Evolutionary conservation across 2,797 vertebrate species (phyloP), one percentile per base, ranked within the genome.

Genomic region (Choloepus didactylus): DNA sequence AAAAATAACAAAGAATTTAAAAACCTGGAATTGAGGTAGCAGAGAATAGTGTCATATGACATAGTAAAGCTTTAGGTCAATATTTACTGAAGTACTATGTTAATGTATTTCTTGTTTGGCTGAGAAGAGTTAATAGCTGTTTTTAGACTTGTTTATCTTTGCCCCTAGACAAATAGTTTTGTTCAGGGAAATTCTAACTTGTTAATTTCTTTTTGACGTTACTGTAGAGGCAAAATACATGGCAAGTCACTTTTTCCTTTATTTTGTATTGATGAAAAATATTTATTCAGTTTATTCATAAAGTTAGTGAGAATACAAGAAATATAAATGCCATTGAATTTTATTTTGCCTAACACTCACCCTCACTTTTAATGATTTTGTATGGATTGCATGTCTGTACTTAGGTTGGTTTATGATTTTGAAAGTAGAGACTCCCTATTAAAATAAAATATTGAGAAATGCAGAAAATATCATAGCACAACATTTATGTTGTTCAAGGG

Each of bases 321-420:
- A 88, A 72, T 31, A 95, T 46, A 95, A 93, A 94, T 73, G 59
- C 12, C 54, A 19, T 38, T 97, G 72, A 94, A 60, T 96, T 92
- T 95, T 93, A 66, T 35, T 59, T 93, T 96, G 80, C 93, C 51
- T 11, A 0, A 96, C 16, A 59, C 44, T 80, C 91, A 69, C 92
- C 60, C 66, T 79, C 49, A 93, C 31, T 69, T 95, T 79, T 96
- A 72, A 41, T 89, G 70, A 60, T 77, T 93, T 93, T 94, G n/a
- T 95, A 87, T 14, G 94, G 19, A 21, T 93, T 0, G 0, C 84
- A 38, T 54, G 1, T 29, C 76, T 35, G 41, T 60, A n/a, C 44
- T 60, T 87, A 75, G 44, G 19, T 82, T 77, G 38, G 35, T 62
- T 31, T 31, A 25, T 41, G 56, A 41, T 88, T 92, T 96, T 94